Evolutionary conservation across 2,888 invertebrate genomes (phyloP).

Genomic region (Ashinkailepas kermadecensis): DNA sequence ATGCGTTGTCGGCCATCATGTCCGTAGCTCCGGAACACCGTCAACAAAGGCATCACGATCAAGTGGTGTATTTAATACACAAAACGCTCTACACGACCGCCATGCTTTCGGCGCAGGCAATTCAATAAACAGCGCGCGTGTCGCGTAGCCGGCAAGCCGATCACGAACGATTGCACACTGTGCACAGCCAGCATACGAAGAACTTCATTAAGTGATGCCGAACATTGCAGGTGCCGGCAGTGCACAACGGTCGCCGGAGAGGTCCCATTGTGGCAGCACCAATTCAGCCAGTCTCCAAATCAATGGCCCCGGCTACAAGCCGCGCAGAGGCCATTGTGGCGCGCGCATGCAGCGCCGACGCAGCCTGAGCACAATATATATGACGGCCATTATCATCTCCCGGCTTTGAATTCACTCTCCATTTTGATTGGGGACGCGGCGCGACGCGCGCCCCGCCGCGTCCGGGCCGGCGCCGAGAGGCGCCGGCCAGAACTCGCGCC

Average conservation of each 20-base stretch:
- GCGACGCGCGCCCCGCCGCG: no score
- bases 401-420: conserved; percentile 18
- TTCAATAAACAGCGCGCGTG: neutral
- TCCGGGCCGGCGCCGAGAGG: neutral
- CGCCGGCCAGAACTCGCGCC: neutral
- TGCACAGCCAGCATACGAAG: neutral
- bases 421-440: neutral
- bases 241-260: neutral
- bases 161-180: conserved; percentile 13
- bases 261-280: neutral
- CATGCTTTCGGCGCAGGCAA: neutral
- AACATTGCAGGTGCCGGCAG: neutral
- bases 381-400: conserved; percentile 10
- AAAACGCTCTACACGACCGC: no score
- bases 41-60: no score
- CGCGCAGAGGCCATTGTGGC: neutral
- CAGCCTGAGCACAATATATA: conserved; percentile 2
- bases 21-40: no score
- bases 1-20: no score
- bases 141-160: neutral
- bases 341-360: neutral
- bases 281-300: conserved; percentile 3
- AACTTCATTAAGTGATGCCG: conserved; percentile 2
- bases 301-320: neutral
- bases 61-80: no score